These are phyloP conservation scores for Drosophila pseudotakahashii DNA, from an alignment of 2,888 invertebrate genomes.

Conservation along the genomic window DNA sequence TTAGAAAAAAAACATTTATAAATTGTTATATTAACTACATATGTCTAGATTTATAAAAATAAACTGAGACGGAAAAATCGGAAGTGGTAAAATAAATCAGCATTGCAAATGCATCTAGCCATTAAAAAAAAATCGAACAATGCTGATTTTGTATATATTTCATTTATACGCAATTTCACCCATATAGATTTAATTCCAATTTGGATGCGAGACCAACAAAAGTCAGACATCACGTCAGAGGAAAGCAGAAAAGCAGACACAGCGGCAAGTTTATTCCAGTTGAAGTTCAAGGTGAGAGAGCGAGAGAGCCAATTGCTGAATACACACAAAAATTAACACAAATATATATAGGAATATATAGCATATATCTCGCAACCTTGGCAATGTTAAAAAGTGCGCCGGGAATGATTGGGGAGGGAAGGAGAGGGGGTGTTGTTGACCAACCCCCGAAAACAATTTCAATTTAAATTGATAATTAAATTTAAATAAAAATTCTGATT, in stretches of 20 bases:
- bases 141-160: slow-evolving; percentile 15
- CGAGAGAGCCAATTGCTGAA: slow-evolving; percentile 56
- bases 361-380: slow-evolving; percentile 54
- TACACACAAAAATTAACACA: slow-evolving; percentile 62
- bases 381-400: slow-evolving; percentile 46
- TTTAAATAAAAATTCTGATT: slow-evolving; percentile 53
- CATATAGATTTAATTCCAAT: slow-evolving; percentile 39
- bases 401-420: slow-evolving; percentile 4
- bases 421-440: slow-evolving; percentile 10
- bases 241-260: slow-evolving; percentile 44
- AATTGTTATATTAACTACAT: too few relatives aligned
- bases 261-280: slow-evolving; percentile 74
- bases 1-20: too few relatives aligned
- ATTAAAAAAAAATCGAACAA: slow-evolving; percentile 25
- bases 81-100: slow-evolving; percentile 48
- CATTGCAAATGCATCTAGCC: slow-evolving; percentile 50
- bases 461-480: slow-evolving; percentile 68
- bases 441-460: slow-evolving; percentile 47
- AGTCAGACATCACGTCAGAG: slow-evolving; percentile 36
- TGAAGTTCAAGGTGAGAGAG: slow-evolving; percentile 75
- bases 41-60: too few relatives aligned
- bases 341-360: slow-evolving; percentile 32
- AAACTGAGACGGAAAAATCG: slow-evolving; percentile 43
- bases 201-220: slow-evolving; percentile 39
- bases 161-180: slow-evolving; percentile 40